Conservation (phyloP, 1,140 invertebrate species). For the Hydropsyche tenuis region DNA sequence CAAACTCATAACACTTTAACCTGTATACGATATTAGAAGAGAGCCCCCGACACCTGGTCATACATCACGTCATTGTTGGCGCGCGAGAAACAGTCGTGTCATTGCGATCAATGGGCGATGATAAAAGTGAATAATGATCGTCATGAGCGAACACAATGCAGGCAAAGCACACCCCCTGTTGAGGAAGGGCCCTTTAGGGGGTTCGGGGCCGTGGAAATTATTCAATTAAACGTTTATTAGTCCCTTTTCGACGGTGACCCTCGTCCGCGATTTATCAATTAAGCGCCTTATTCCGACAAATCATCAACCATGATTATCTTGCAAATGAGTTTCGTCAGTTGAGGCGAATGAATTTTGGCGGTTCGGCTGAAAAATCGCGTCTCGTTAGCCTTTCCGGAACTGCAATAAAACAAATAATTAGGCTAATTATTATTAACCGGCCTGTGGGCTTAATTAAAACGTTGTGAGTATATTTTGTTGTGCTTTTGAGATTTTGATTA, state of each 20-base stretch:
- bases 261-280: conserved; percentile 38
- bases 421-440: conserved; percentile 29
- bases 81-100: conserved; percentile 25
- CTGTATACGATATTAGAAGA: background rate
- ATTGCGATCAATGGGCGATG: conserved; percentile 23
- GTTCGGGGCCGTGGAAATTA: conserved; percentile 17
- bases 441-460: conserved; percentile 22
- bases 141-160: conserved; percentile 22
- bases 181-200: background rate
- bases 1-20: too few species aligned
- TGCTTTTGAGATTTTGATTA: too few species aligned
- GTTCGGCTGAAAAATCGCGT: conserved; percentile 15
- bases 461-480: background rate
- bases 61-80: conserved; percentile 16
- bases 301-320: conserved; percentile 36
- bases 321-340: conserved; percentile 34
- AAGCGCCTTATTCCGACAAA: conserved; percentile 12
- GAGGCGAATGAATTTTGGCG: background rate
- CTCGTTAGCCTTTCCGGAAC: conserved; percentile 32
- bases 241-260: conserved; percentile 11
- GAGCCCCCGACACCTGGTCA: conserved; percentile 3
- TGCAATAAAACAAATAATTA: conserved; percentile 37
- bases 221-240: conserved; percentile 36
- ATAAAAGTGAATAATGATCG: conserved; percentile 25
- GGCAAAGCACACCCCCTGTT: background rate